phyloP scores from a whole-genome alignment of 2,888 invertebrate species.

The Cabera pusaria region DNA sequence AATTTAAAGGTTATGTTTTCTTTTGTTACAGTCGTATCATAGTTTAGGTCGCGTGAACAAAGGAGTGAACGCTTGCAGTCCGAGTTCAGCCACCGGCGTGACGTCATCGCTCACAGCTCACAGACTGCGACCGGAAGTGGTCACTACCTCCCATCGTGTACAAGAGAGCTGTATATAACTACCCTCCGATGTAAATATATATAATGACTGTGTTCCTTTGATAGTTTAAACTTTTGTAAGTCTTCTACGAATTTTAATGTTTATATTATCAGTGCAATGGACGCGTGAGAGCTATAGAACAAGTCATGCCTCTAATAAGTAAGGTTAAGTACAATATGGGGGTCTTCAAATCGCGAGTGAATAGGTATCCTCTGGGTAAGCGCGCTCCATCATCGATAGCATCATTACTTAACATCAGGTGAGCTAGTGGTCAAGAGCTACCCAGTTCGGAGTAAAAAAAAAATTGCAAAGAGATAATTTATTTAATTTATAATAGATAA shows the following conservation, averaged over 20 bases:
- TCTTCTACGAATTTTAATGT: slow-evolving; percentile 42
- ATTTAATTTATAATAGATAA: too few relatives aligned
- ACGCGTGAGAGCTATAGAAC: not conserved
- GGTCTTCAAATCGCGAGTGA: too few relatives aligned
- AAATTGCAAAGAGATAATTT: too few relatives aligned
- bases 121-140: slow-evolving; percentile 92
- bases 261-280: slow-evolving; percentile 20
- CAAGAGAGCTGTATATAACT: slow-evolving; percentile 93
- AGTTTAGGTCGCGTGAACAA: slow-evolving; percentile 88
- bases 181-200: slow-evolving; percentile 60
- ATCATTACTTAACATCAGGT: too few relatives aligned
- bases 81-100: slow-evolving; percentile 79
- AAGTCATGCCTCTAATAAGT: too few relatives aligned
- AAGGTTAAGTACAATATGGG: too few relatives aligned
- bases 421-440: too few relatives aligned
- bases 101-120: slow-evolving; percentile 91
- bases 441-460: too few relatives aligned
- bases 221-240: slow-evolving; percentile 47
- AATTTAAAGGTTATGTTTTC: too few relatives aligned
- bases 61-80: slow-evolving; percentile 84
- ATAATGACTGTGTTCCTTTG: slow-evolving; percentile 62
- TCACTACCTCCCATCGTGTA: slow-evolving; percentile 93
- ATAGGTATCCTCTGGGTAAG: too few relatives aligned
- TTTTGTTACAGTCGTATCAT: slow-evolving; percentile 88
- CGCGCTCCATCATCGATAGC: too few relatives aligned